phyloP scores from a whole-genome alignment of 2,113 vertebrate species.

The Oenanthe melanoleuca region DNA sequence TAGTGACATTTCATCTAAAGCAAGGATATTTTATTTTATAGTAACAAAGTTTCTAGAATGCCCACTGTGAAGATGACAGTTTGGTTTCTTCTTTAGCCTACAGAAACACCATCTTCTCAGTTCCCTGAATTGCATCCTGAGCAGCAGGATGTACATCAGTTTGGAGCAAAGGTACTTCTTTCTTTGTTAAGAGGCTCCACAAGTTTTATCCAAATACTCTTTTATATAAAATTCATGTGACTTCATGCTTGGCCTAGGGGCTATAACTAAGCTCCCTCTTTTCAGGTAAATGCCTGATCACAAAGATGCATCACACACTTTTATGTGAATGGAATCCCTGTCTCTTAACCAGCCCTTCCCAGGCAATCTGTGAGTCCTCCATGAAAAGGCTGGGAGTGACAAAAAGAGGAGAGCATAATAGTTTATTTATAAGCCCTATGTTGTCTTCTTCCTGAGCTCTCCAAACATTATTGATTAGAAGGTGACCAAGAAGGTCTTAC shows the following conservation, averaged over 20 bases:
- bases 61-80: neutral
- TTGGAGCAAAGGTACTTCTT: neutral
- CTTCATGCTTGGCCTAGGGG: neutral
- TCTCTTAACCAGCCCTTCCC: neutral
- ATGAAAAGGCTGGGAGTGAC: neutral
- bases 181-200: neutral
- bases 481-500: neutral
- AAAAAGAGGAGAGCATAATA: neutral
- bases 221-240: neutral
- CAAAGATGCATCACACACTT: neutral
- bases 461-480: neutral
- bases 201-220: neutral
- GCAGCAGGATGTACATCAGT: neutral
- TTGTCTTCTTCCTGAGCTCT: neutral
- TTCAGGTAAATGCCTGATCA: neutral
- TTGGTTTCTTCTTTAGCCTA: neutral
- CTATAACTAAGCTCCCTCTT: neutral
- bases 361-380: neutral
- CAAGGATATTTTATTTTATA: neutral
- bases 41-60: neutral
- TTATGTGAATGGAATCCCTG: neutral
- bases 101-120: neutral
- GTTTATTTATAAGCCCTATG: neutral
- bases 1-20: neutral
- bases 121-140: neutral